Evolutionary conservation across 2,113 vertebrate genomes (phyloP), one percentile per base, ranked within the genome.

Genomic region (Theristicus caerulescens): DNA sequence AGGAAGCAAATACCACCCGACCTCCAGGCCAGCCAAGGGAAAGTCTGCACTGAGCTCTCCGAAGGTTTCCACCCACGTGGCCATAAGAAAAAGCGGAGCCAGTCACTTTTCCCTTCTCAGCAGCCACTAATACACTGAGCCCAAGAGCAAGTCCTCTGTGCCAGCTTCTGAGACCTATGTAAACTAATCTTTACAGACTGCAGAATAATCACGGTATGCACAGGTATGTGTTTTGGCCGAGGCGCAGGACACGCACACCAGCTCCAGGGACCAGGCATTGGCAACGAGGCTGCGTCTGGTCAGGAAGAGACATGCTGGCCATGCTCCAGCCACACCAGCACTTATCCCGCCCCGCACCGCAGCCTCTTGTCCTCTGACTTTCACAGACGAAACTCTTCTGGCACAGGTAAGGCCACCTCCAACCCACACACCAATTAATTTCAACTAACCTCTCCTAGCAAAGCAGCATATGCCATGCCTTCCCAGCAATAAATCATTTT

Each of bases 401-500:
- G 26, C 25, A 58, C 36, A 58, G 13, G 40, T 27, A 44, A 77
- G 46, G 14, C 24, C 29, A 52, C 5, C 16, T 46, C 29, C 18
- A 89, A 42, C 17, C 20, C 65, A 67, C 16, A 31, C n/a, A 49
- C 9, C 11, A 36, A 36, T 32, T 44, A 52, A 52, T 69, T 57
- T 11, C 72, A 49, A 46, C 62, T 36, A 83, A 89, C 17, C 7
- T 18, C 13, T 34, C 25, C 24, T 25, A 49, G 57, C 17, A 90
- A 82, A 79, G 36, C 47, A 90, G 44, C 2, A 0, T 13, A 16
- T 3, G 9, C n/a, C 0, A 0, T 25, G 31, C 27, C 17, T 49
- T 74, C 38, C 61, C 31, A 58, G 38, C 31, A 77, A 49, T 18
- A 17, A 38, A 42, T 34, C n/a, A 32, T 25, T 25, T 81, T 5